Conservation (phyloP, 1,140 invertebrate species). For the Eueides isabella region DNA sequence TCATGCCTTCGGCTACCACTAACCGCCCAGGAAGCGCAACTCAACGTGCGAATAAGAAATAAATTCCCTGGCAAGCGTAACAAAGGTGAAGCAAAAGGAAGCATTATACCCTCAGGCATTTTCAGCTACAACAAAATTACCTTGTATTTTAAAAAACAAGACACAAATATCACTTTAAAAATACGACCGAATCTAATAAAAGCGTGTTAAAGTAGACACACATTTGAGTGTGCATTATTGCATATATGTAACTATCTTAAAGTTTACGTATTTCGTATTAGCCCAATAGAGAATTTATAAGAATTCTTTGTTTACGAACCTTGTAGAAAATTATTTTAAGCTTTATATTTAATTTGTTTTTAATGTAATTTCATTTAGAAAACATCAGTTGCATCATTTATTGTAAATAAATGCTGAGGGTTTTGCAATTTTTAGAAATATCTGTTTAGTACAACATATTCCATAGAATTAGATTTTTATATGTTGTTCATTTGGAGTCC, state of each 20-base stretch:
- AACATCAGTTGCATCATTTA: no score
- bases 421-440: neutral
- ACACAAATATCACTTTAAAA: neutral
- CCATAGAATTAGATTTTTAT: neutral
- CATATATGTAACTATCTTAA: no score
- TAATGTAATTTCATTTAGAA: no score
- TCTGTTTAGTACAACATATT: neutral
- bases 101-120: conserved; percentile 54
- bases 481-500: neutral
- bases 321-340: no score
- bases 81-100: conserved; percentile 78
- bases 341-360: no score
- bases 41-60: conserved; percentile 78
- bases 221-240: no score
- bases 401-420: no score
- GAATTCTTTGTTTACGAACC: no score
- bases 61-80: conserved; percentile 78
- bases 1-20: conserved; percentile 59
- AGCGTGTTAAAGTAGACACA: no score
- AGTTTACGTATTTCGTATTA: no score
- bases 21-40: conserved; percentile 78
- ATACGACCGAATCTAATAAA: no score
- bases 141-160: conserved; percentile 2
- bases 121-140: conserved; percentile 32
- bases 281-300: no score